Conservation (phyloP, 2,113 vertebrate species). For the Phyllostomus discolor region DNA sequence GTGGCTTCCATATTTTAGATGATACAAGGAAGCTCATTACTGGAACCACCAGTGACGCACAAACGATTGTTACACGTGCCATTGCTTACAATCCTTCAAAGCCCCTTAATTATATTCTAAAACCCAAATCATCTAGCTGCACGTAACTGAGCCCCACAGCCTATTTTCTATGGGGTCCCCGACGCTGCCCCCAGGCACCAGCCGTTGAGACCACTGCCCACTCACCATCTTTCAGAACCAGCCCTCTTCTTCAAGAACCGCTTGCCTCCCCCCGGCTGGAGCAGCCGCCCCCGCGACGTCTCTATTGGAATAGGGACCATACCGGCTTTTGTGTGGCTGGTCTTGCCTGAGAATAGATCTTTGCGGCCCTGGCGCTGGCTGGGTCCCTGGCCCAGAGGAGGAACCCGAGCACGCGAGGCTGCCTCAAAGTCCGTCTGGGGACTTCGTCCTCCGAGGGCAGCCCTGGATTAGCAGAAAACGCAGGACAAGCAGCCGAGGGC, state of each 20-base stretch:
- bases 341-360: background rate
- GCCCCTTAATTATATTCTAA: background rate
- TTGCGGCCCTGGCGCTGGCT: background rate
- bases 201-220: background rate
- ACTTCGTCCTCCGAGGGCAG: background rate
- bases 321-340: background rate
- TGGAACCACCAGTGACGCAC: background rate
- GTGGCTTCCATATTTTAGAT: background rate
- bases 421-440: background rate
- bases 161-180: background rate
- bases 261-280: background rate
- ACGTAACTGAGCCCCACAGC: too few species aligned
- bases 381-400: background rate
- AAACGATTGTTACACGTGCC: fast-evolving
- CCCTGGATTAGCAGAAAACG: background rate
- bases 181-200: fast-evolving
- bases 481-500: background rate
- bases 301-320: background rate
- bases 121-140: too few species aligned
- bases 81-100: background rate
- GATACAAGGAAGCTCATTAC: background rate
- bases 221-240: background rate
- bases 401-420: background rate
- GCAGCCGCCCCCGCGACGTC: background rate
- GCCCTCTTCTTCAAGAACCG: background rate